Conservation (phyloP, 1,140 invertebrate species). For the Plodia interpunctella region DNA sequence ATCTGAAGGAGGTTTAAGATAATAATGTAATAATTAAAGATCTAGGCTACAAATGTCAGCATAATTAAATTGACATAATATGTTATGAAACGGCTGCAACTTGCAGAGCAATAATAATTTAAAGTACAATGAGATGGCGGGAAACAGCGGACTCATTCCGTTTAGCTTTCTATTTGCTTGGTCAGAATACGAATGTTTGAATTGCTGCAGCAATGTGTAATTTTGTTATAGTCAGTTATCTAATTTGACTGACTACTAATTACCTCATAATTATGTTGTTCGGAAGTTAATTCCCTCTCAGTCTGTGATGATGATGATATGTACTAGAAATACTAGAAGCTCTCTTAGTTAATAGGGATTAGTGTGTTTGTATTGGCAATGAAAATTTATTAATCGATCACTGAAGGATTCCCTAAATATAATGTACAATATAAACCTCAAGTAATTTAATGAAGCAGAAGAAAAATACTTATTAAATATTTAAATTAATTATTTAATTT, state of each 20-base stretch:
- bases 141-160: background rate
- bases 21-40: background rate
- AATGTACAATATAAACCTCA: too few relatives aligned
- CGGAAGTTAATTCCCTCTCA: too few relatives aligned
- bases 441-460: too few relatives aligned
- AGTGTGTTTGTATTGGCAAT: too few relatives aligned
- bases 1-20: too few relatives aligned
- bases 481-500: constrained; percentile 14
- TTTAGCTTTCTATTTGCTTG: constrained; percentile 2
- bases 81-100: background rate
- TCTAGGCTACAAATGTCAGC: background rate
- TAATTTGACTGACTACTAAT: background rate
- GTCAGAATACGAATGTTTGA: background rate
- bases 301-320: too few relatives aligned
- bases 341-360: too few relatives aligned
- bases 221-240: background rate
- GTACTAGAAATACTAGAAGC: too few relatives aligned
- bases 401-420: too few relatives aligned
- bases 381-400: too few relatives aligned
- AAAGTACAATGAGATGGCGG: background rate
- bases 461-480: constrained; percentile 3
- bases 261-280: too few relatives aligned
- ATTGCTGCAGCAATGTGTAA: background rate
- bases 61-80: constrained; percentile 2
- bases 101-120: constrained; percentile 1